Percentiles rank a stretch among this genome's conserved stretches.
phyloP scores from a whole-genome alignment of 2,888 invertebrate genomes.

The Dascillus cervinus region DNA sequence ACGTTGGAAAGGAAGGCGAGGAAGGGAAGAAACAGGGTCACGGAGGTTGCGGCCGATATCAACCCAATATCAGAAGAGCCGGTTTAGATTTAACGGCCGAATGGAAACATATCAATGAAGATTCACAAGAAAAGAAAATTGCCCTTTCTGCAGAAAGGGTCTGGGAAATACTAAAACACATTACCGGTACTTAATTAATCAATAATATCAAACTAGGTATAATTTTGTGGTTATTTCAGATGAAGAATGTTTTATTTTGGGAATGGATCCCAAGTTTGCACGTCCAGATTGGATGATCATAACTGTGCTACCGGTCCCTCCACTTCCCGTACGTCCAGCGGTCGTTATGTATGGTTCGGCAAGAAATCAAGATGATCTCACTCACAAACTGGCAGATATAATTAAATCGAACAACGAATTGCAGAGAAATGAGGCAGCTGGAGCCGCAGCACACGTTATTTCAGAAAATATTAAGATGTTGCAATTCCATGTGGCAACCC shows the following conservation, averaged over 20 bases:
- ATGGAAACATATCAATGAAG: constrained; percentile 98
- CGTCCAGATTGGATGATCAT: constrained; percentile 99
- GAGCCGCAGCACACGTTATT: constrained; percentile 96
- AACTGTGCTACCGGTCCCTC: constrained; percentile 95
- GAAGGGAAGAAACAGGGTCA: constrained; percentile 62
- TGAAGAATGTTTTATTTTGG: constrained; percentile 90
- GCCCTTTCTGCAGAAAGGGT: constrained; percentile 90
- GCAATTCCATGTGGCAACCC: constrained; percentile 97
- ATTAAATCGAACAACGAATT: constrained; percentile 97
- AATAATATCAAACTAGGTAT: no score
- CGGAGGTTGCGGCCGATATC: constrained; percentile 97
- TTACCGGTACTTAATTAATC: constrained; percentile 50
- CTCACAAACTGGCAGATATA: constrained; percentile 97
- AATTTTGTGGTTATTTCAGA: constrained; percentile 49
- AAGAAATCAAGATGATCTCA: constrained; percentile 97
- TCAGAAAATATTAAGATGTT: constrained; percentile 95
- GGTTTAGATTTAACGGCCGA: constrained; percentile 94
- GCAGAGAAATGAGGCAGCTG: constrained; percentile 88
- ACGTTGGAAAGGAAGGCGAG: constrained; percentile 73
- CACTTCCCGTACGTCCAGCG: constrained; percentile 91
- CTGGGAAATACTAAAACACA: constrained; percentile 93
- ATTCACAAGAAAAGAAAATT: constrained; percentile 95
- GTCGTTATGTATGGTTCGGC: constrained; percentile 99
- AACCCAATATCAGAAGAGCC: constrained; percentile 82
- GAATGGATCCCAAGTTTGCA: constrained; percentile 95